These are phyloP conservation scores for Bubo blakistoni DNA, from an alignment of 2,113 vertebrate species.

Conservation along the genomic window DNA sequence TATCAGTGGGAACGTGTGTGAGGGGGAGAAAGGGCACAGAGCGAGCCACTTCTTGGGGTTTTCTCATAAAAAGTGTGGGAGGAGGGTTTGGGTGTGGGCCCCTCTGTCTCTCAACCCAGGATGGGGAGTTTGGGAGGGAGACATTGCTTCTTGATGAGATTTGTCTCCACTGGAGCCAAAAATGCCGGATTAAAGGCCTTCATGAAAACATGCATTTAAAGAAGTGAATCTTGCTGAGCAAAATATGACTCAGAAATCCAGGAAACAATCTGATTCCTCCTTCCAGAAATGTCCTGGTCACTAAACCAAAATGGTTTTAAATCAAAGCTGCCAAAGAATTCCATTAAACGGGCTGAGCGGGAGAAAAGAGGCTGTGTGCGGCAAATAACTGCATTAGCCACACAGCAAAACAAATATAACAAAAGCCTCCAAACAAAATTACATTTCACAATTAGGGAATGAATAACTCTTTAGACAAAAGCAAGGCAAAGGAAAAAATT, in stretches of 20 bases:
- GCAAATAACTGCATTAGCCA: constrained; percentile 56
- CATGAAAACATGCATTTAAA: background rate
- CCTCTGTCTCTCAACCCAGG: background rate
- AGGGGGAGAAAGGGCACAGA: background rate
- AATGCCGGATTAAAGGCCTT: background rate
- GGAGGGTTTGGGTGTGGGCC: background rate
- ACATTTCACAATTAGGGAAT: constrained; percentile 69
- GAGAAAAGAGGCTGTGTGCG: background rate
- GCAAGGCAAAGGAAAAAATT: constrained; percentile 36
- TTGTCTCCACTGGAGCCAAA: background rate
- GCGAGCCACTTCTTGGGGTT: background rate
- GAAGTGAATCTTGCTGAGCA: background rate
- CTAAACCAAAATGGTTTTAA: constrained; percentile 41
- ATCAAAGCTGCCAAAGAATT: constrained; percentile 36
- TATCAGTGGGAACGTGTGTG: background rate
- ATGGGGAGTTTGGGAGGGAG: background rate
- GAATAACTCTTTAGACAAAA: constrained; percentile 68
- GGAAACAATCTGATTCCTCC: background rate
- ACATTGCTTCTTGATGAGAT: background rate
- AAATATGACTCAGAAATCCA: constrained; percentile 23
- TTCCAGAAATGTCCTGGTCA: constrained; percentile 41
- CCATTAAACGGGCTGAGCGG: background rate
- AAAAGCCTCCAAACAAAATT: constrained; percentile 67
- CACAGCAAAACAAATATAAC: constrained; percentile 23
- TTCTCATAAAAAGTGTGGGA: background rate